Evolutionary conservation across 2,797 vertebrate species (phyloP).

Genomic region (Protonibea diacanthus): DNA sequence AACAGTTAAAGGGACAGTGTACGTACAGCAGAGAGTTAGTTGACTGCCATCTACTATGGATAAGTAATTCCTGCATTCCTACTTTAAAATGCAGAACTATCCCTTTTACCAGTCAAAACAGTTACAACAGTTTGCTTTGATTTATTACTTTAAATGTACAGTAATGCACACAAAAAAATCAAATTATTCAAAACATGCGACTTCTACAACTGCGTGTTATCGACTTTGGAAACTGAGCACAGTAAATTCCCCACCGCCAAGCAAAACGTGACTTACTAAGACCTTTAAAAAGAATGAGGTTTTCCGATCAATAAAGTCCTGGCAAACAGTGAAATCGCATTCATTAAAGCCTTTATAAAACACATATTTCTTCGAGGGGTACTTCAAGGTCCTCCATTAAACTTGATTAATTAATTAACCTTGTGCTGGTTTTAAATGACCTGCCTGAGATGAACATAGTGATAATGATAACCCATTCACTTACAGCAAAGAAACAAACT

Average conservation of each 20-base stretch:
- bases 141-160: background rate
- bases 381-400: conserved; percentile 76
- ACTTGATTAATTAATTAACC: conserved; percentile 80
- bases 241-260: conserved; percentile 5
- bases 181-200: background rate
- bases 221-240: background rate
- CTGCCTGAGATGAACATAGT: conserved; percentile 62
- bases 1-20: background rate
- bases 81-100: too few species aligned
- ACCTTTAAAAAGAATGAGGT: conserved; percentile 66
- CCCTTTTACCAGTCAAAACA: background rate
- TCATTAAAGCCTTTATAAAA: conserved; percentile 77
- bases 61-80: too few species aligned
- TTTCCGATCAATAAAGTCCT: conserved; percentile 76
- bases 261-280: conserved; percentile 40
- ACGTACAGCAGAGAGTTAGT: too few species aligned
- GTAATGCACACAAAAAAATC: background rate
- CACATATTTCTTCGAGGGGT: conserved; percentile 69
- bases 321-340: conserved; percentile 67
- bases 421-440: conserved; percentile 73
- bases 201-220: background rate
- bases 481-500: conserved; percentile 63
- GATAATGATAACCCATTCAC: conserved; percentile 68
- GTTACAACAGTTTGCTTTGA: background rate
- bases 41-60: too few species aligned